These are phyloP conservation scores for Hestina assimilis DNA, from an alignment of 1,140 invertebrate genomes.

Conservation along the genomic window DNA sequence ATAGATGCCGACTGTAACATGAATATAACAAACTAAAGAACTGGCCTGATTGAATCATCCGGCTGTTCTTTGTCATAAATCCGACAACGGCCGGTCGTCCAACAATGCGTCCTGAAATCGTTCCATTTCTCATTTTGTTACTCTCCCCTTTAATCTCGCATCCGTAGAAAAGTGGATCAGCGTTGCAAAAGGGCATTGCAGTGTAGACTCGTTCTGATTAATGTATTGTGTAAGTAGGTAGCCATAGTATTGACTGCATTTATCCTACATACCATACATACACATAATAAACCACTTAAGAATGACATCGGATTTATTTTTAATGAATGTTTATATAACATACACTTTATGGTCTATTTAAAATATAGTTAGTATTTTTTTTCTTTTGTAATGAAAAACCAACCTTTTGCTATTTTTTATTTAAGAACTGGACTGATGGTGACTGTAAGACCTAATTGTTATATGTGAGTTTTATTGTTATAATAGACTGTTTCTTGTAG, in stretches of 20 bases:
- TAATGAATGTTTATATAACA: not conserved
- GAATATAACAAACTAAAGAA: slow-evolving; percentile 77
- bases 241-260: slow-evolving; percentile 23
- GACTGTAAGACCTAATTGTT: no score
- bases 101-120: slow-evolving; percentile 77
- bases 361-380: no score
- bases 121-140: slow-evolving; percentile 78
- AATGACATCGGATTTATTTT: slow-evolving; percentile 8
- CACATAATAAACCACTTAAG: slow-evolving; percentile 13
- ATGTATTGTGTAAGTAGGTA: slow-evolving; percentile 58
- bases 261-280: no score
- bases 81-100: slow-evolving; percentile 69
- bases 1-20: slow-evolving; percentile 60
- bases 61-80: slow-evolving; percentile 77
- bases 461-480: no score
- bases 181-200: slow-evolving; percentile 73
- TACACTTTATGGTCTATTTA: not conserved
- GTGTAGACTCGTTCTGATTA: slow-evolving; percentile 71
- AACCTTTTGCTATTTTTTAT: no score
- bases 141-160: slow-evolving; percentile 77
- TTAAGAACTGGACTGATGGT: no score
- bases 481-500: no score
- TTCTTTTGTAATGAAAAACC: not conserved
- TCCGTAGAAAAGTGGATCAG: slow-evolving; percentile 77
- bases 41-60: slow-evolving; percentile 75